Conservation (phyloP, 2,113 vertebrate genomes). For the Osmerus eperlanus region DNA sequence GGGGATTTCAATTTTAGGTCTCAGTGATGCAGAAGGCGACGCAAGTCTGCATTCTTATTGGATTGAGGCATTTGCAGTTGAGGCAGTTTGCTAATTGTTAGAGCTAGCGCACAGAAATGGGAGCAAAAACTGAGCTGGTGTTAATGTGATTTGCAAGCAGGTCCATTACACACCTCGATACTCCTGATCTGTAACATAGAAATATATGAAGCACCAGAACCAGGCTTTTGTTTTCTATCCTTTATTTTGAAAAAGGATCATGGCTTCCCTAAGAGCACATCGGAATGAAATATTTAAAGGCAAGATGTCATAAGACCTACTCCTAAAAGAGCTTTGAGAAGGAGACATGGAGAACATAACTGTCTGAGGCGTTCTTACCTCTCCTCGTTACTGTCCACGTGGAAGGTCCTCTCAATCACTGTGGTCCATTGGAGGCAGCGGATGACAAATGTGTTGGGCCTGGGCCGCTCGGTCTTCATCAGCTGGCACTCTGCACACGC, state of each 20-base stretch:
- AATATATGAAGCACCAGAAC: not conserved
- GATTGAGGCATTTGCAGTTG: too few species aligned
- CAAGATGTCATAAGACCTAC: not conserved
- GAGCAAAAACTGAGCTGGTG: not conserved
- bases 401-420: slow-evolving; percentile 92
- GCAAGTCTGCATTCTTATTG: too few species aligned
- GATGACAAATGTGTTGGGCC: slow-evolving; percentile 93
- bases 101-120: too few species aligned
- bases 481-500: slow-evolving; percentile 73
- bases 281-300: too few species aligned
- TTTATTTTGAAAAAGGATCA: too few species aligned
- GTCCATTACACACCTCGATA: not conserved
- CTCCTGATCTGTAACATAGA: not conserved
- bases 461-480: slow-evolving; percentile 86
- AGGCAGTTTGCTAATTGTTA: too few species aligned
- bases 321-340: not conserved
- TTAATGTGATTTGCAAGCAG: not conserved
- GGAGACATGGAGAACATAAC: too few species aligned
- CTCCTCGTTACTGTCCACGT: slow-evolving; percentile 87
- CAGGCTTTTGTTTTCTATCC: not conserved
- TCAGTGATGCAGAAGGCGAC: too few species aligned
- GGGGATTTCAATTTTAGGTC: too few species aligned
- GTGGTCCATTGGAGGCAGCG: slow-evolving; percentile 95
- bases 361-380: slow-evolving; percentile 63
- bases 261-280: too few species aligned